phyloP scores from a whole-genome alignment of 2,888 invertebrate species.

The Hylaea fasciaria region DNA sequence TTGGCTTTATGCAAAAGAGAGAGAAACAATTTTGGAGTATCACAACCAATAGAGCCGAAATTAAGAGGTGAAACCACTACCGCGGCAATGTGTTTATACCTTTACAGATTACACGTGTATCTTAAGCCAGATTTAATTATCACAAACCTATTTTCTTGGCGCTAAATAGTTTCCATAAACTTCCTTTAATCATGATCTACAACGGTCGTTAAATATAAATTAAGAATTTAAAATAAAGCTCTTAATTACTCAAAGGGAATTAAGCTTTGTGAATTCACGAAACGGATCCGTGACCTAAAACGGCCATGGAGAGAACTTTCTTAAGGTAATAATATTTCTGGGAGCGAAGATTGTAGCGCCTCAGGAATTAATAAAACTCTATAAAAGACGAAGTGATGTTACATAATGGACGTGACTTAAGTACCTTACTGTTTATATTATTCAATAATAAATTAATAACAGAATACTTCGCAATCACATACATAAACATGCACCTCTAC shows the following conservation, averaged over 20 bases:
- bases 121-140: not conserved
- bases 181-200: slow-evolving; percentile 29
- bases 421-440: too few species aligned
- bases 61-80: too few species aligned
- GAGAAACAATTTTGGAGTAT: too few species aligned
- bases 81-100: too few species aligned
- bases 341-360: slow-evolving; percentile 17
- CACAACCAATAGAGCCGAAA: too few species aligned
- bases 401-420: slow-evolving; percentile 3
- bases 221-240: slow-evolving; percentile 36
- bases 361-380: slow-evolving; percentile 20
- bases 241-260: slow-evolving; percentile 37
- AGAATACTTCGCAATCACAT: too few species aligned
- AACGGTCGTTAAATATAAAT: slow-evolving; percentile 31
- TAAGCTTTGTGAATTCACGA: slow-evolving; percentile 34
- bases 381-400: not conserved
- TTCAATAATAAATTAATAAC: too few species aligned
- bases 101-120: too few species aligned
- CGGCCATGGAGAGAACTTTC: slow-evolving; percentile 21
- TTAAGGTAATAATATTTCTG: slow-evolving; percentile 26
- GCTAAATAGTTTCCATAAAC: slow-evolving; percentile 20
- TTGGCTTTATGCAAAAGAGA: too few species aligned
- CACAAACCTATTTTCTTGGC: not conserved
- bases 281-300: slow-evolving; percentile 28
- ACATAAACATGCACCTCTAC: too few species aligned